phyloP scores from a whole-genome alignment of 2,113 vertebrate species.

The Hystrix brachyura region DNA sequence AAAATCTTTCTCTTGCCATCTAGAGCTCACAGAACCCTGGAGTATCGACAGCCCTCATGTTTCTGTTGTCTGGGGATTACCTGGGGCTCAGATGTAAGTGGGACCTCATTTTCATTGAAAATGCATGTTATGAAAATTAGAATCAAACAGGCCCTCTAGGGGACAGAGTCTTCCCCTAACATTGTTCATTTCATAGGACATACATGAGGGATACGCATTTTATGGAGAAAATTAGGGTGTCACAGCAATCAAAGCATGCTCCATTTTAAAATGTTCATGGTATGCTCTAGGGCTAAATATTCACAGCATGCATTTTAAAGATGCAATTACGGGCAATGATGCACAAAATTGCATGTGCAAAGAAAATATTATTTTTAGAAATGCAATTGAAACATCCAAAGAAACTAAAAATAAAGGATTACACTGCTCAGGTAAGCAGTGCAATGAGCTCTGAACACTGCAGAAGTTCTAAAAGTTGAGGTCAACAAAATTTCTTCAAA shows the following conservation, averaged over 20 bases:
- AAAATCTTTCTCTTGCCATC: background rate
- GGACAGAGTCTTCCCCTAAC: constrained; percentile 66
- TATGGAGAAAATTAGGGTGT: constrained; percentile 80
- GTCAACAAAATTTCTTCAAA: background rate
- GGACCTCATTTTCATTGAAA: constrained; percentile 67
- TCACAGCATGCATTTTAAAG: constrained; percentile 82
- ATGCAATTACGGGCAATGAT: constrained; percentile 78
- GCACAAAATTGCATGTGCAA: constrained; percentile 69
- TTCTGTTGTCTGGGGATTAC: constrained; percentile 59
- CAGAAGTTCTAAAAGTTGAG: background rate
- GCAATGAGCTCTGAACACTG: constrained; percentile 29
- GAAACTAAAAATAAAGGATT: constrained; percentile 76
- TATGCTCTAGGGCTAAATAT: constrained; percentile 80
- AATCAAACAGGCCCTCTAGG: constrained; percentile 64
- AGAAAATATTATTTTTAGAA: constrained; percentile 80
- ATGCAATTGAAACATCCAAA: constrained; percentile 74
- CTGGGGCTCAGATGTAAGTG: constrained; percentile 54
- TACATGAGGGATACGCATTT: constrained; percentile 64
- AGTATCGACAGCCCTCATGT: constrained; percentile 45
- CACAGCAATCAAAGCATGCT: constrained; percentile 77
- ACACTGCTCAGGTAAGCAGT: constrained; percentile 63
- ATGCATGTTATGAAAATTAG: constrained; percentile 66
- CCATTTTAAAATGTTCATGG: constrained; percentile 70
- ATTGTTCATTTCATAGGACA: constrained; percentile 69
- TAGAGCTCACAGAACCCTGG: background rate